Evolutionary conservation across 2,113 vertebrate genomes (phyloP), one percentile per base, ranked within the genome.

Genomic region (Eolophus roseicapilla): DNA sequence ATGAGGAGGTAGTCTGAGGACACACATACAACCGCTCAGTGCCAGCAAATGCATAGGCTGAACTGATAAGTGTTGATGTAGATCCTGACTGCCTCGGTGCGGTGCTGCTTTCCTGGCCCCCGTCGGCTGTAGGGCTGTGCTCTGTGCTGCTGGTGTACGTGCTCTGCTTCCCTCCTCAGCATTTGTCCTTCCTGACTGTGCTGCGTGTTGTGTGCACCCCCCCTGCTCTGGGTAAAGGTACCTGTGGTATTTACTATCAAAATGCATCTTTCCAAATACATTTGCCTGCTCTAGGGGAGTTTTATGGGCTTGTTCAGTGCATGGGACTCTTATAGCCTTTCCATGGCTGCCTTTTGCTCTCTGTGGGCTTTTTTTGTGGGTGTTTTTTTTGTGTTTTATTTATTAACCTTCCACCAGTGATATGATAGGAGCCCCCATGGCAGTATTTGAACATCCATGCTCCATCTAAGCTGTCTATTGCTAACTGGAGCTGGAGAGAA

Each of bases 121-220:
- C 24, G 31, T 23, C 0, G 0, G 44, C 81, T 71, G 13, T 1
- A 5, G 73, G 64, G 2, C 35, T 2, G 5, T 5, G 62, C 64
- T 75, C 6, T 65, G 60, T 64, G 64, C 52, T 2, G 24, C 69
- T 37, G 10, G 14, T 28, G 3, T 64, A 37, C 1, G 14, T 82
- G 82, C 69, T 93, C 85, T 12, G 65, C 62, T 59, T 78, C 68
- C 60, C 73, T 74, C 68, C 71, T 10, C 0, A 0, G 67, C 59
- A 1, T 41, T 57, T 65, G 70, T 50, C 33, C 44, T 55, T 62
- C 39, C 81, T 6, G 9, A 9, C 83, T 62, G 52, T 47, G 33
- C 27, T 1, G 5, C 8, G 1, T 41, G 28, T 55, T 46, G 19
- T 49, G n/a, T 5, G 8, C 0, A 2, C 25, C 44, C 20, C 21